phyloP scores from a whole-genome alignment of 2,113 vertebrate genomes.

The Cyphomyrus plagiostoma region DNA sequence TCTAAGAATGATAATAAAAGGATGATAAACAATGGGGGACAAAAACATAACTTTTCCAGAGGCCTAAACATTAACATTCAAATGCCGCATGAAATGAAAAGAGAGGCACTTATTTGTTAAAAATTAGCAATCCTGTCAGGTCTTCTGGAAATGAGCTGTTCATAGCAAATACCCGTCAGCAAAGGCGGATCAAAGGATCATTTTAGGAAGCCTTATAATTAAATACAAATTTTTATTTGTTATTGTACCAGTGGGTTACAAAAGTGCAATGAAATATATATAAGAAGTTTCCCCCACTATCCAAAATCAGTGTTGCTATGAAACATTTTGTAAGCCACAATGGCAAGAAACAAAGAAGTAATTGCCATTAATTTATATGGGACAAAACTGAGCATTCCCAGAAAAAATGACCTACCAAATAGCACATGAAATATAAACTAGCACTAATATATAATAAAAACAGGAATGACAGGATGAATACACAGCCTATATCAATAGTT shows the following conservation, averaged over 20 bases:
- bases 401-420: background rate
- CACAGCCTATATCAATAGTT: background rate
- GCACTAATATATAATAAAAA: background rate
- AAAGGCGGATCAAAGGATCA: background rate
- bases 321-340: background rate
- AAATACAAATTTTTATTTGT: background rate
- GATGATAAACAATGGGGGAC: background rate
- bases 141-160: background rate
- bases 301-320: background rate
- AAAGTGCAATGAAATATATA: background rate
- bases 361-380: background rate
- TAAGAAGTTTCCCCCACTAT: background rate
- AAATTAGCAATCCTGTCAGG: background rate
- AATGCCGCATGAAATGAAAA: background rate
- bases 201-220: background rate
- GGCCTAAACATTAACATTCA: background rate
- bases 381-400: background rate
- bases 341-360: background rate
- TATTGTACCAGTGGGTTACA: background rate
- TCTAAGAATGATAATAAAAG: background rate
- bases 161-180: background rate
- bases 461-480: background rate
- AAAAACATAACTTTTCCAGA: background rate
- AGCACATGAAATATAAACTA: background rate
- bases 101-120: background rate